A percentile compares a stretch with the other conserved stretches of the same genome.
These are phyloP conservation scores for Cephalopterus ornatus DNA, from an alignment of 2,113 vertebrate species.

Conservation along the genomic window DNA sequence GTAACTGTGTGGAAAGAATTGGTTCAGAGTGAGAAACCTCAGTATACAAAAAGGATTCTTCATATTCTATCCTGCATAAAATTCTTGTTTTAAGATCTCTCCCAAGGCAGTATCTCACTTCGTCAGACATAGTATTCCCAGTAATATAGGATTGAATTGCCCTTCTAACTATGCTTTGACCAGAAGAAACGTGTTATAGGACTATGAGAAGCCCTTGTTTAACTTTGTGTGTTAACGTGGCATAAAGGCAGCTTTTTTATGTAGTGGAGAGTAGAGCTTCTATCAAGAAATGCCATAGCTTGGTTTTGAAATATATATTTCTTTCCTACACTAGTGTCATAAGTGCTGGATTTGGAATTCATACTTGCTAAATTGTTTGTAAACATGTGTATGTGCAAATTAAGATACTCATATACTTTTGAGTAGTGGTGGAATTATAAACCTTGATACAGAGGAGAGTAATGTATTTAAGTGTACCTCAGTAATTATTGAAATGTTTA, in stretches of 20 bases:
- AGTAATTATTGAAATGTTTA: not conserved
- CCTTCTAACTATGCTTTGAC: not conserved
- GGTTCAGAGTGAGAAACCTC: not conserved
- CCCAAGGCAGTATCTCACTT: not conserved
- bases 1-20: not conserved
- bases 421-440: not conserved
- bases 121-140: not conserved
- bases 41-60: not conserved
- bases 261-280: not conserved
- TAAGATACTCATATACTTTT: not conserved
- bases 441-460: not conserved
- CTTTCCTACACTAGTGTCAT: not conserved
- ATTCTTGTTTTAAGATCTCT: not conserved
- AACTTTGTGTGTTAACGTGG: not conserved
- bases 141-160: conserved; percentile 10
- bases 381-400: not conserved
- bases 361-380: not conserved
- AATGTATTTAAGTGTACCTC: not conserved
- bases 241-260: not conserved
- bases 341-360: not conserved
- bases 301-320: not conserved
- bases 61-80: not conserved
- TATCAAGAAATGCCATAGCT: not conserved
- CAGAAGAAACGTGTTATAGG: not conserved
- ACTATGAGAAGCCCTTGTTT: not conserved